A percentile compares a stretch with the other conserved stretches of the same genome.
phyloP scores from a whole-genome alignment of 2,888 invertebrate species.

The Chrysolina haemoptera region DNA sequence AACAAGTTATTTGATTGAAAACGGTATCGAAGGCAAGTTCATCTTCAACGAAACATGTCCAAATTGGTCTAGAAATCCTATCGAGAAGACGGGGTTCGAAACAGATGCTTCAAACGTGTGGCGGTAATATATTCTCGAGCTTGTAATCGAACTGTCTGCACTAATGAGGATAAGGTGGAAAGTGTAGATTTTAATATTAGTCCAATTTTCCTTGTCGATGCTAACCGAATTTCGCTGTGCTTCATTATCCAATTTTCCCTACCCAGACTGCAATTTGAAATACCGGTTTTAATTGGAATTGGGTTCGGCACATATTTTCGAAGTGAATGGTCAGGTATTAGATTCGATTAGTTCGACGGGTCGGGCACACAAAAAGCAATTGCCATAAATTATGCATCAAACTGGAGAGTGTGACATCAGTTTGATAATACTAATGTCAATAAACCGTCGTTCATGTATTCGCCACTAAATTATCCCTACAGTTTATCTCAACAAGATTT shows the following conservation, averaged over 20 bases:
- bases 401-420: neutral
- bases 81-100: slow-evolving; percentile 6
- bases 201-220: slow-evolving; percentile 37
- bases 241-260: slow-evolving; percentile 40
- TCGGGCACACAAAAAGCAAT: neutral
- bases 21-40: neutral
- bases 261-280: slow-evolving; percentile 28
- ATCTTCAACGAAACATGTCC: neutral
- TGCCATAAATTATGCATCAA: neutral
- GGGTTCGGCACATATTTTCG: slow-evolving; percentile 21
- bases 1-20: neutral
- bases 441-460: neutral
- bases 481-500: no score
- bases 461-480: no score
- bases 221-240: slow-evolving; percentile 30
- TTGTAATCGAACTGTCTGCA: slow-evolving; percentile 34
- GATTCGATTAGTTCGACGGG: slow-evolving; percentile 13
- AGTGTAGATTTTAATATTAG: slow-evolving; percentile 38
- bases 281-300: slow-evolving; percentile 39
- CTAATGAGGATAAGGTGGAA: slow-evolving; percentile 40
- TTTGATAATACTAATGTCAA: neutral
- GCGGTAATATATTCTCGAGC: slow-evolving; percentile 27
- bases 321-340: slow-evolving; percentile 20
- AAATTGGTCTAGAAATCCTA: slow-evolving; percentile 13
- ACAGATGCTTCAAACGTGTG: slow-evolving; percentile 33